phyloP scores from a whole-genome alignment of 2,797 vertebrate genomes.

The Cuculus canorus region DNA sequence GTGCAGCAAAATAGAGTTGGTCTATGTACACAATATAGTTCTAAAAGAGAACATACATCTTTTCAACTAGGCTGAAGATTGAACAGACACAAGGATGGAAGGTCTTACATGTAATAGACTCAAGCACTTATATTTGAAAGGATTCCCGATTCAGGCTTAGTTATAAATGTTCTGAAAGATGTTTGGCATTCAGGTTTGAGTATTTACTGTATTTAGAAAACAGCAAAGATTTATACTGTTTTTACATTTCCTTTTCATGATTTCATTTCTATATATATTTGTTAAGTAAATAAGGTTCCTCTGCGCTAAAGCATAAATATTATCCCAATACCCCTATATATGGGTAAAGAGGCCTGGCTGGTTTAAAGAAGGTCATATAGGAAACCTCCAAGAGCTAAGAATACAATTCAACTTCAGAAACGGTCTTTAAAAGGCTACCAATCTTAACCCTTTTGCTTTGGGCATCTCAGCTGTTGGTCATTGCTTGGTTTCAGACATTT shows the following conservation, averaged over 20 bases:
- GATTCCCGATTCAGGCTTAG: background rate
- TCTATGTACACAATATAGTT: background rate
- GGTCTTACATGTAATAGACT: background rate
- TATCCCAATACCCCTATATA: background rate
- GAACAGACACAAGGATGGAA: background rate
- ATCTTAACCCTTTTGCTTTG: background rate
- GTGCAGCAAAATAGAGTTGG: background rate
- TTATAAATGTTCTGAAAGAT: background rate
- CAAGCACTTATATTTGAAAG: background rate
- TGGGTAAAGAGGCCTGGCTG: background rate
- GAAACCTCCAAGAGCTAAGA: background rate
- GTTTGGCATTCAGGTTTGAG: background rate
- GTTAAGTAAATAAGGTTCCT: slow-evolving; percentile 16
- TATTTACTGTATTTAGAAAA: slow-evolving; percentile 21
- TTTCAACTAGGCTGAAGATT: background rate
- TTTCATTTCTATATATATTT: slow-evolving; percentile 26
- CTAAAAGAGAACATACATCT: background rate
- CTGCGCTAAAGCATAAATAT: slow-evolving; percentile 8
- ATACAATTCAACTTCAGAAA: background rate
- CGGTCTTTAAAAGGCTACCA: background rate
- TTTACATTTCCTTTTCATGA: background rate
- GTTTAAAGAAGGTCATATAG: background rate
- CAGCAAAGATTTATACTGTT: background rate
- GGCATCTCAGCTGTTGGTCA: background rate
- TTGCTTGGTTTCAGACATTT: background rate